Evolutionary conservation across 2,888 invertebrate genomes (phyloP).

Genomic region (Vesta saturnalis): DNA sequence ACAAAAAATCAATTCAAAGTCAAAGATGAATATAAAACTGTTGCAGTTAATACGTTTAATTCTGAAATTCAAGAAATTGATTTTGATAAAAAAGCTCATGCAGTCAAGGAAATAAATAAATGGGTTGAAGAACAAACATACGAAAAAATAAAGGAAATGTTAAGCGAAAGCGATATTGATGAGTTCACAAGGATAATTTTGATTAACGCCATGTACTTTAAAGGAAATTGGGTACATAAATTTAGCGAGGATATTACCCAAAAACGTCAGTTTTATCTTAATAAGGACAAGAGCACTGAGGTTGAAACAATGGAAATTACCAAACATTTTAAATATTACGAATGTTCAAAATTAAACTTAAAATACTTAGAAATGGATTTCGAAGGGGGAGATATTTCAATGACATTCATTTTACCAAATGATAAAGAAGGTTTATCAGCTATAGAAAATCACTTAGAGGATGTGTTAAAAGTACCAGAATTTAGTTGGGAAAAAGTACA

Average conservation of each 20-base stretch:
- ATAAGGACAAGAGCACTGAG: conserved; percentile 39
- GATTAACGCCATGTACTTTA: conserved; percentile 57
- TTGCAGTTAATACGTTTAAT: conserved; percentile 70
- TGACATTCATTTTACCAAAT: conserved; percentile 44
- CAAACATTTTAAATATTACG: conserved; percentile 50
- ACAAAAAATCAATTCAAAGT: conserved; percentile 66
- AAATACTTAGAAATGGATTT: conserved; percentile 53
- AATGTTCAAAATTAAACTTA: conserved; percentile 41
- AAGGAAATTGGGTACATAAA: conserved; percentile 49
- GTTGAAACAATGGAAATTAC: conserved; percentile 52
- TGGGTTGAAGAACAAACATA: conserved; percentile 57
- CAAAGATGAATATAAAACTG: conserved; percentile 65
- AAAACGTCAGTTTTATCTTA: conserved; percentile 47
- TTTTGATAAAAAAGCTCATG: conserved; percentile 37
- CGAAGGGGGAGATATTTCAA: conserved; percentile 36
- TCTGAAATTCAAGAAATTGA: conserved; percentile 65
- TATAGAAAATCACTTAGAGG: conserved; percentile 31
- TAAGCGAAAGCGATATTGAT: conserved; percentile 45
- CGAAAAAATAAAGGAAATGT: conserved; percentile 53
- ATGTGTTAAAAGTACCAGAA: conserved; percentile 31
- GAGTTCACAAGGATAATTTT: conserved; percentile 50
- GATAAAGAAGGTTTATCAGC: conserved; percentile 31
- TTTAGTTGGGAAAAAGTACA: neutral
- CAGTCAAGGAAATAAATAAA: conserved; percentile 52
- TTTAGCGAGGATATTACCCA: conserved; percentile 42